Base-by-base conservation (phyloP, 2,113 vertebrate species). In the Phylloscopus whistleri region DNA sequence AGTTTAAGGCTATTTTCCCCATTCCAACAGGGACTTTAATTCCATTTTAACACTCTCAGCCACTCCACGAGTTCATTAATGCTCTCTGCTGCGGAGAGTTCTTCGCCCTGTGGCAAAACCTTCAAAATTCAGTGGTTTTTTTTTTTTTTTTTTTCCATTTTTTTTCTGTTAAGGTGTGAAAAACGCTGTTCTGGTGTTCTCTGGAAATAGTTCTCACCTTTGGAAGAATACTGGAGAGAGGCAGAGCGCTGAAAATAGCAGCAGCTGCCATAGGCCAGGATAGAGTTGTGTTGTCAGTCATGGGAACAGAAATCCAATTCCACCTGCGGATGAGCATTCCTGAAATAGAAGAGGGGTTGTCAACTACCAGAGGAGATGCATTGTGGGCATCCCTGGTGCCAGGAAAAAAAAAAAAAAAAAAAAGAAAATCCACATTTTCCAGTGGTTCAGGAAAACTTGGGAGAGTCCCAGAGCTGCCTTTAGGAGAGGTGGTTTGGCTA, bases 231-330 rank as follows among this genome's bases (percentile, higher is more conserved):
- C 63, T 79, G 89, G 87, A 49, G 89, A 58, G 78, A 83, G 70
- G 35, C 80, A 70, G 1, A 24, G 66, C 0, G 91, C 94, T 89
- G 27, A 88, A 85, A 95, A 95, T 94, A 95, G 94, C 91, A 94
- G 58, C 86, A 67, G 90, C 92, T 95, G 88, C 90, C 74, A 91
- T 27, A 39, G 94, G 93, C 85, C 39, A 1, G 89, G 89, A 6
- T 83, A 75, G 82, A 87, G 93, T 73, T 60, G 90, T 75, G 89
- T 63, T 94, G 91, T 92, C 94, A 94, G 89, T 95, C 91, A 87
- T 63, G 91, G 93, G 96, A 95, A 27, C 83, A 76, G 11, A 84
- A 92, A 95, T 94, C 96, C 93, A 76, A 91, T 95, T 92, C 94
- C 93, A 95, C 91, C 93, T 95, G 94, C 87, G 31, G 80, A 89